These are phyloP conservation scores for Scolopax bukidnonensis DNA, from an alignment of 2,797 vertebrate species.

Conservation along the genomic window DNA sequence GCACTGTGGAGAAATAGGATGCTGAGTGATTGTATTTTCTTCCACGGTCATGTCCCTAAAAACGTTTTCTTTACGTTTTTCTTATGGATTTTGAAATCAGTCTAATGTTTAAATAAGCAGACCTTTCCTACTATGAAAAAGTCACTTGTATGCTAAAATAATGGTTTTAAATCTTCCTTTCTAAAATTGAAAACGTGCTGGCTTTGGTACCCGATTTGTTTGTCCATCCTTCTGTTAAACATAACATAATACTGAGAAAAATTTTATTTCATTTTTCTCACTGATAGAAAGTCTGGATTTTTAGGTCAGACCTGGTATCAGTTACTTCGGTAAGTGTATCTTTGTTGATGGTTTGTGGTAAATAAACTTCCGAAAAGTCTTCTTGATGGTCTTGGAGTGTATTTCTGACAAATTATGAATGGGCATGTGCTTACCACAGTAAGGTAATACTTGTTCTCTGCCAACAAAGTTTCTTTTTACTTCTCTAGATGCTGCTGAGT, in stretches of 20 bases:
- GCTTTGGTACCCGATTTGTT: neutral
- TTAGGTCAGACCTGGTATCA: neutral
- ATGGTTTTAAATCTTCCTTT: neutral
- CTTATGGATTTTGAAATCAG: neutral
- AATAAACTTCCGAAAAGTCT: neutral
- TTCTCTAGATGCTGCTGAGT: neutral
- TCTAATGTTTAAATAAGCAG: neutral
- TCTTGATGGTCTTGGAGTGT: neutral
- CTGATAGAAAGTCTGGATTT: neutral
- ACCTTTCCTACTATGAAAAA: neutral
- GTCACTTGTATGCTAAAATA: neutral
- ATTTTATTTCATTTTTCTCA: neutral
- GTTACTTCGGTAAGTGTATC: neutral
- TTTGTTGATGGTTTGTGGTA: neutral
- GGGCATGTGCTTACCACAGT: rapidly evolving
- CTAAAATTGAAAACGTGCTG: neutral
- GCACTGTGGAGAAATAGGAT: neutral
- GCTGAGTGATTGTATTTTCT: neutral
- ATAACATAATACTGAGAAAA: neutral
- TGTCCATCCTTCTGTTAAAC: neutral
- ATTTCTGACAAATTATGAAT: neutral
- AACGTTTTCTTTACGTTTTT: neutral
- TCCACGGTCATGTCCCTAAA: neutral
- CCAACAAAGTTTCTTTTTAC: neutral
- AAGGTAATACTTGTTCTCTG: neutral